These are phyloP conservation scores for Oreochromis tanganicae DNA, from an alignment of 2,113 vertebrate species.

Conservation along the genomic window DNA sequence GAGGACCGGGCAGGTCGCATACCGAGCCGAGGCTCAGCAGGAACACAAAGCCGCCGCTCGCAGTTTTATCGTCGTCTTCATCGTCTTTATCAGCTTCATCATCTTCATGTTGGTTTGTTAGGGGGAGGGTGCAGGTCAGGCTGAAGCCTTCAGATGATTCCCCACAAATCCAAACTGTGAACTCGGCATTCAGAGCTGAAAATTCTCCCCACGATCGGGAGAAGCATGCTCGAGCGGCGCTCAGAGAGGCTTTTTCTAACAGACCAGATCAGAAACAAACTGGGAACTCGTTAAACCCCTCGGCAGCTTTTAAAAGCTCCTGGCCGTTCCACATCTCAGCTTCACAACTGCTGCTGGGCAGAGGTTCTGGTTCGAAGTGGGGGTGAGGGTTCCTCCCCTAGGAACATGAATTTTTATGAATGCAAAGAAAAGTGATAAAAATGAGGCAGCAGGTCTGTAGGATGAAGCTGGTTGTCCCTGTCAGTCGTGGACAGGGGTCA, in stretches of 20 bases:
- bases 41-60: background rate
- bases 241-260: background rate
- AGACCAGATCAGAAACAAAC: background rate
- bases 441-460: background rate
- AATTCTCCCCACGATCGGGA: background rate
- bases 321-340: background rate
- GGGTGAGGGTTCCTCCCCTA: background rate
- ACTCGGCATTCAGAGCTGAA: background rate
- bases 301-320: background rate
- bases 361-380: background rate
- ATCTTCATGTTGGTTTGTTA: background rate
- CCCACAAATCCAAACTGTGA: background rate
- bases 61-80: background rate
- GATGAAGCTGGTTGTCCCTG: background rate
- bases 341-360: background rate
- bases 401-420: background rate
- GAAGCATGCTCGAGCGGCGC: background rate
- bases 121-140: background rate
- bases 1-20: constrained; percentile 77
- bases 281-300: background rate
- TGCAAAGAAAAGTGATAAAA: background rate
- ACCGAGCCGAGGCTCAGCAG: constrained; percentile 21
- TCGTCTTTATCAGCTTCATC: background rate
- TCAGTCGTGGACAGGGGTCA: background rate
- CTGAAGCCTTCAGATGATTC: background rate